A percentile compares a stretch with the other conserved stretches of the same genome.
Evolutionary conservation across 2,888 invertebrate species (phyloP).

Genomic region (Neelides folsomi): DNA sequence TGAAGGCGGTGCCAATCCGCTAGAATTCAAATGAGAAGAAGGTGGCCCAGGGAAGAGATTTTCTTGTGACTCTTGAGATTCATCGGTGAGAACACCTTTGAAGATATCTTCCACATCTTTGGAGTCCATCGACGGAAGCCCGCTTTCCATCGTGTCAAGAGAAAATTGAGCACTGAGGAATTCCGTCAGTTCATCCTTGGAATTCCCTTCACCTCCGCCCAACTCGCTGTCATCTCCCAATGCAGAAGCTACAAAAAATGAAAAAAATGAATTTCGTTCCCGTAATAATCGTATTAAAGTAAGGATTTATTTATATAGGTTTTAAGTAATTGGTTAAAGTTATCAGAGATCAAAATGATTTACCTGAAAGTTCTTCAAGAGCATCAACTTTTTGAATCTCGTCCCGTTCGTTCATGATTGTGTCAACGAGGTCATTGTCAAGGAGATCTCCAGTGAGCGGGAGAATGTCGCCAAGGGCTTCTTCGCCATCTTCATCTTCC

Average conservation of each 20-base stretch:
- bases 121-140: slow-evolving; percentile 71
- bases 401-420: slow-evolving; percentile 50
- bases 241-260: slow-evolving; percentile 7
- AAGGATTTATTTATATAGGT: neutral
- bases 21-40: slow-evolving; percentile 38
- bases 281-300: no score
- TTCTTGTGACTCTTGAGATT: slow-evolving; percentile 61
- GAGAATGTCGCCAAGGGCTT: slow-evolving; percentile 53
- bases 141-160: slow-evolving; percentile 54
- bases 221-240: slow-evolving; percentile 22
- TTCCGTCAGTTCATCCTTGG: slow-evolving; percentile 58
- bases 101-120: slow-evolving; percentile 85
- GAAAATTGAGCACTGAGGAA: slow-evolving; percentile 53
- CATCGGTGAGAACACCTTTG: slow-evolving; percentile 74
- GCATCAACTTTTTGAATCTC: slow-evolving; percentile 45
- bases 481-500: slow-evolving; percentile 45
- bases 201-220: slow-evolving; percentile 37
- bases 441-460: slow-evolving; percentile 51
- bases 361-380: slow-evolving; percentile 42
- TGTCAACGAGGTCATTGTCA: slow-evolving; percentile 53
- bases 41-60: slow-evolving; percentile 37
- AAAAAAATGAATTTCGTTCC: no score
- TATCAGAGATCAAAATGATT: slow-evolving; percentile 8
- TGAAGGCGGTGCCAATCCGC: slow-evolving; percentile 36
- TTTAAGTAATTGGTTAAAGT: neutral